Evolutionary conservation across 2,113 vertebrate species (phyloP), one percentile per base, ranked within the genome.

Genomic region (Melanotaenia duboulayi): DNA sequence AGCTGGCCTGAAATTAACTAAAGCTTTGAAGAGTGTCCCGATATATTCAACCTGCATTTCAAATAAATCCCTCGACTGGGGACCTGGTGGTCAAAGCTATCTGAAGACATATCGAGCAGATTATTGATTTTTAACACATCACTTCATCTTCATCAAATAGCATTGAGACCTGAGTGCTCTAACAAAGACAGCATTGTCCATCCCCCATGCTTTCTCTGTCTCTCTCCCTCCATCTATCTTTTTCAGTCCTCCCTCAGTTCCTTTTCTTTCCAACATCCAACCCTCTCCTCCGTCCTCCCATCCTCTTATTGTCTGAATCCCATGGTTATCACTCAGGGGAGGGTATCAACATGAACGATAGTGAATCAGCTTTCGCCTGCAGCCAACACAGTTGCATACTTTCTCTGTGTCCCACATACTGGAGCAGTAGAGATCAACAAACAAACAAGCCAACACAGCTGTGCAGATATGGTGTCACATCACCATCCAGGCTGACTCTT

Each of bases 101-200:
- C 82, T 80, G 76, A 77, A 78, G 85, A 82, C 67, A 60, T 89
- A 90, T 90, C 39, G 80, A 92, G 76, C 87, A 80, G 17, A 68
- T 71, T 88, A 93, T 92, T 90, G 92, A 92, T 93, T 92, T 93
- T 87, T 78, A 90, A 83, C 87, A 88, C 84, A 88, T 91, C 83
- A 78, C 81, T 93, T 92, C 81, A 90, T 92, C 90, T 91, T 92
- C 84, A 92, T 92, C 90, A 90, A 88, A 88, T 72, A 49, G 71
- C 83, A 76, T 35, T 74, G 84, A 79, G 71, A 85, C 66, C 71
- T 70, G 67, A 81, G 75, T 61, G 59, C 71, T 84, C 64, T 67
- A 74, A 81, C 87, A 85, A 60, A 68, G 81, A 78, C 60, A 65
- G 74, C 74, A 71, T 51, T 71, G 72, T 60, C 74, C 59, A 65